phyloP scores from a whole-genome alignment of 2,797 vertebrate species.

The Nasua narica region DNA sequence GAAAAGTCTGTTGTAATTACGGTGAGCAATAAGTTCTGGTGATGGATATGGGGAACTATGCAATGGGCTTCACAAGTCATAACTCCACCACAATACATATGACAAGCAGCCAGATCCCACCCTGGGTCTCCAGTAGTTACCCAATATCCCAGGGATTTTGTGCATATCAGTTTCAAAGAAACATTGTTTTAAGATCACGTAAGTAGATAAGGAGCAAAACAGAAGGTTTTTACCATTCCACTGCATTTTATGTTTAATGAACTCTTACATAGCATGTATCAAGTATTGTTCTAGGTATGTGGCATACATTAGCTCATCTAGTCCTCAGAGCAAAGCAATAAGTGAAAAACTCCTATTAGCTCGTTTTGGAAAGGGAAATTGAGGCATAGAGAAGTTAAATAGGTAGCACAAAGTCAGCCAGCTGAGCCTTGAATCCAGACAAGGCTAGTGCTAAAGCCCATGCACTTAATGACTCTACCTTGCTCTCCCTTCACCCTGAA shows the following conservation, averaged over 20 bases:
- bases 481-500: background rate
- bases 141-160: slow-evolving; percentile 36
- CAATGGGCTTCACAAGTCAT: background rate
- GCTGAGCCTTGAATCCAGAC: background rate
- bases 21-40: background rate
- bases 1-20: slow-evolving; percentile 44
- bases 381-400: background rate
- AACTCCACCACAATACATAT: background rate
- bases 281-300: background rate
- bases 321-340: background rate
- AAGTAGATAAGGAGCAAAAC: slow-evolving; percentile 21
- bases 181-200: slow-evolving; percentile 13
- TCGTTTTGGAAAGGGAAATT: background rate
- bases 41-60: background rate
- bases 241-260: slow-evolving; percentile 23
- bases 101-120: background rate
- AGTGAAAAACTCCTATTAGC: background rate
- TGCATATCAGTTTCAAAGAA: slow-evolving; percentile 43
- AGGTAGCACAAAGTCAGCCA: background rate
- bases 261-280: background rate
- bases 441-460: background rate
- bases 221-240: background rate
- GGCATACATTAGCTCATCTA: background rate
- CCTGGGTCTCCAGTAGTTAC: slow-evolving; percentile 1
- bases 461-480: background rate